Conservation (phyloP, 2,113 vertebrate species). For the Larimichthys crocea region DNA sequence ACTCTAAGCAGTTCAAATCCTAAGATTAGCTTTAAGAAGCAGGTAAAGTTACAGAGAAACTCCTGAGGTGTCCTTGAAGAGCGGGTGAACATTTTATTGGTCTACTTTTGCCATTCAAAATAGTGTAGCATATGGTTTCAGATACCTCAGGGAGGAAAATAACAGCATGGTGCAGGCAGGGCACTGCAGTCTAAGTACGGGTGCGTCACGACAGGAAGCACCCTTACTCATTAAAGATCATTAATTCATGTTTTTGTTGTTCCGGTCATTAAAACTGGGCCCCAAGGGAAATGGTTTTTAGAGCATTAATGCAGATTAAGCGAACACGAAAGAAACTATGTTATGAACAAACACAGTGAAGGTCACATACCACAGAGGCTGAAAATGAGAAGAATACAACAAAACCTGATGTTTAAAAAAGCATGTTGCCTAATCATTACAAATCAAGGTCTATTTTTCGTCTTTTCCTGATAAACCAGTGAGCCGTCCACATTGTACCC, state of each 20-base stretch:
- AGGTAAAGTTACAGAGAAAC: slow-evolving; percentile 5
- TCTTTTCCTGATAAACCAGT: background rate
- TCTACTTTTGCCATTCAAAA: slow-evolving; percentile 29
- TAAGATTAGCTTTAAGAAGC: background rate
- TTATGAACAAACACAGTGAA: slow-evolving; percentile 45
- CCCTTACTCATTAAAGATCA: slow-evolving; percentile 59
- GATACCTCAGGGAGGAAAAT: slow-evolving; percentile 38
- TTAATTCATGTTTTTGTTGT: slow-evolving; percentile 66
- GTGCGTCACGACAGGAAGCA: slow-evolving; percentile 51
- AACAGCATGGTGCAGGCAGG: slow-evolving; percentile 39
- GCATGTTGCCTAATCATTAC: background rate
- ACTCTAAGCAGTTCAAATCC: background rate
- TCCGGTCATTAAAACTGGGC: slow-evolving; percentile 62
- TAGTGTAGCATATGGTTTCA: slow-evolving; percentile 35
- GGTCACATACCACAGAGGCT: slow-evolving; percentile 38
- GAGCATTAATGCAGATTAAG: slow-evolving; percentile 57
- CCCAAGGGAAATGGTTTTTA: slow-evolving; percentile 52
- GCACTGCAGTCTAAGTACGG: slow-evolving; percentile 26
- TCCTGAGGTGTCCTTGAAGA: slow-evolving; percentile 12
- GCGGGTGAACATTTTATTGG: slow-evolving; percentile 1
- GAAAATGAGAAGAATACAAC: background rate
- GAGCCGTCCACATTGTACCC: background rate
- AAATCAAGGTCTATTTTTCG: background rate
- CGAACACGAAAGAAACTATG: slow-evolving; percentile 55
- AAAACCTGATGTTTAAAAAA: slow-evolving; percentile 1